Evolutionary conservation across 2,888 invertebrate genomes (phyloP).

Genomic region (Litoditis marina): DNA sequence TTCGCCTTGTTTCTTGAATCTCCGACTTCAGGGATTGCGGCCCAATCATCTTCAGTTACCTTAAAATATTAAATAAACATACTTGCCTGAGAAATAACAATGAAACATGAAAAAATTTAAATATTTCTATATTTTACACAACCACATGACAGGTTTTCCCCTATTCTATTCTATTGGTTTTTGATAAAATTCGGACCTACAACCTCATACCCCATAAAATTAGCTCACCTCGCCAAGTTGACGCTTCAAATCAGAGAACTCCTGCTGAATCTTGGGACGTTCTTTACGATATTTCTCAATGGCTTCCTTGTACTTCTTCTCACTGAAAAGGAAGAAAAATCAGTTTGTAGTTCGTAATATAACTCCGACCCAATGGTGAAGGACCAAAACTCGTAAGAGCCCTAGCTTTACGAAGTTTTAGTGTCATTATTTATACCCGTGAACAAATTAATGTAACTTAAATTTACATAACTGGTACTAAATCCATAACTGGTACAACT

Average conservation of each 20-base stretch:
- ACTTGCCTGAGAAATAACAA: not conserved
- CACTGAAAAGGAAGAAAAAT: constrained; percentile 65
- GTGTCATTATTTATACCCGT: too few relatives aligned
- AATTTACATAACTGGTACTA: not conserved
- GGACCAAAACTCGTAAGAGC: not conserved
- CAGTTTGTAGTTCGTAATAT: not conserved
- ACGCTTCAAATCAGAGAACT: constrained; percentile 90
- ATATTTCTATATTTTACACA: too few relatives aligned
- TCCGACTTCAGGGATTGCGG: constrained; percentile 96
- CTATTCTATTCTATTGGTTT: too few relatives aligned
- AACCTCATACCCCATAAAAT: too few relatives aligned
- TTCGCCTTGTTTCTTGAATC: constrained; percentile 94
- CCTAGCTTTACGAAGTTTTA: too few relatives aligned
- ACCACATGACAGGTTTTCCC: too few relatives aligned
- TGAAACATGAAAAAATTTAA: not conserved
- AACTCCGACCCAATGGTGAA: not conserved
- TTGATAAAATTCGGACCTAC: too few relatives aligned
- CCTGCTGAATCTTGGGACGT: constrained; percentile 96
- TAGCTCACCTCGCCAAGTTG: constrained; percentile 68
- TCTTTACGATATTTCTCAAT: constrained; percentile 96
- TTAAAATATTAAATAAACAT: too few relatives aligned
- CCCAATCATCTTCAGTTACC: constrained; percentile 85
- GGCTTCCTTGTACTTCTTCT: constrained; percentile 69
- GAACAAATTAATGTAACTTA: not conserved
- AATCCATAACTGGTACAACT: too few relatives aligned